Evolutionary conservation across 2,113 vertebrate species (phyloP).

Genomic region (Vidua macroura): DNA sequence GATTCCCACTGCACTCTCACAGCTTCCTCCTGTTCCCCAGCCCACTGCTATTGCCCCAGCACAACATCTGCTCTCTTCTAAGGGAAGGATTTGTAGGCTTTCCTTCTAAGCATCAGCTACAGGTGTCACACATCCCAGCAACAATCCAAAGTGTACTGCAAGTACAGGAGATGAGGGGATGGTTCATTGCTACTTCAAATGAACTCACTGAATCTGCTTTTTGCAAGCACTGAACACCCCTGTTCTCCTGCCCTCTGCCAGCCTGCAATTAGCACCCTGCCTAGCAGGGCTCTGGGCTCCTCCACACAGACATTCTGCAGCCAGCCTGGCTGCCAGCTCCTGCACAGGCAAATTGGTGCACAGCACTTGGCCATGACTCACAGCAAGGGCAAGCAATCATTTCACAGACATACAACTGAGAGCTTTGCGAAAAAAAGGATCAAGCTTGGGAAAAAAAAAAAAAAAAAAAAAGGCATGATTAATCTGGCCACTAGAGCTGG

Average conservation of each 20-base stretch:
- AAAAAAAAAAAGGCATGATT: fast-evolving
- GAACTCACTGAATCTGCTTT: background rate
- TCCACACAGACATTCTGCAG: background rate
- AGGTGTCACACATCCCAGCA: background rate
- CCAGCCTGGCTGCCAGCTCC: background rate
- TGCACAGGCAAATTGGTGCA: background rate
- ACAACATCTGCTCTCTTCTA: fast-evolving
- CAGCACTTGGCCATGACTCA: background rate
- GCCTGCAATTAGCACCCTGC: background rate
- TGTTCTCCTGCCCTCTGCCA: background rate
- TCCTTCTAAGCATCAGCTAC: background rate
- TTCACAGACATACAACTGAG: background rate
- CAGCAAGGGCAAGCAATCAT: background rate
- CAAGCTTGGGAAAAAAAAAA: background rate
- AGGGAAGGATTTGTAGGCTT: background rate
- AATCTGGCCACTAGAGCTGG: background rate
- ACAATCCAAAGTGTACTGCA: background rate
- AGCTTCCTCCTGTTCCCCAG: background rate
- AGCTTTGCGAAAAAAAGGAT: background rate
- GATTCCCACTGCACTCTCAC: background rate
- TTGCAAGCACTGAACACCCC: background rate
- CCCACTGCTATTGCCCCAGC: background rate
- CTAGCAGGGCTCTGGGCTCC: background rate
- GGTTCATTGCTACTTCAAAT: background rate
- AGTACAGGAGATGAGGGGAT: background rate